These are phyloP conservation scores for Girardinichthys multiradiatus DNA, from an alignment of 2,113 vertebrate genomes.

Conservation along the genomic window DNA sequence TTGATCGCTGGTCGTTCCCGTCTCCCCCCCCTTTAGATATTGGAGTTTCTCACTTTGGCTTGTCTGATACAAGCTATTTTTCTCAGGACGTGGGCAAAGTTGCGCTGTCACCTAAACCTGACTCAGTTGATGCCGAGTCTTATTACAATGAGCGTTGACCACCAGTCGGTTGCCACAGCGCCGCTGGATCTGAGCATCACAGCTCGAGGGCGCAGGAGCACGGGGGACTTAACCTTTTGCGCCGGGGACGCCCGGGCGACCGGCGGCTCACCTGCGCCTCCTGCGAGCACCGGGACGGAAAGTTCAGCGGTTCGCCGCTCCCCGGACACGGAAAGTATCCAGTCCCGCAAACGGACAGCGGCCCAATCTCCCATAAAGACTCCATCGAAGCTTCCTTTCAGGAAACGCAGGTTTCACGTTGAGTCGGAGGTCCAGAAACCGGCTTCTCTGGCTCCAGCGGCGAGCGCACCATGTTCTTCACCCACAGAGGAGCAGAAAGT, in stretches of 20 bases:
- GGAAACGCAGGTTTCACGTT: conserved; percentile 73
- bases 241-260: conserved; percentile 24
- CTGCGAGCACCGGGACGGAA: conserved; percentile 33
- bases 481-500: neutral
- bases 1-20: conserved; percentile 22
- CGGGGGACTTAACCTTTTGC: conserved; percentile 31
- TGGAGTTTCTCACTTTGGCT: conserved; percentile 30
- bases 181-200: conserved; percentile 80
- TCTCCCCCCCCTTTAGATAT: conserved; percentile 21
- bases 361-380: conserved; percentile 28
- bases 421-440: conserved; percentile 44
- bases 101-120: conserved; percentile 32
- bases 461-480: neutral
- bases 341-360: conserved; percentile 38
- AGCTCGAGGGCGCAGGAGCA: conserved; percentile 51
- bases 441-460: conserved; percentile 3
- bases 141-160: conserved; percentile 77
- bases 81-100: conserved; percentile 13
- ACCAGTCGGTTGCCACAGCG: conserved; percentile 57
- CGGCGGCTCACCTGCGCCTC: conserved; percentile 38
- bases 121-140: conserved; percentile 62
- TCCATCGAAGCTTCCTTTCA: conserved; percentile 71
- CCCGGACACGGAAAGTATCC: neutral
- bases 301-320: neutral
- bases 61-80: conserved; percentile 12